A percentile compares a stretch with the other conserved stretches of the same genome.
Evolutionary conservation across 1,140 invertebrate genomes (phyloP).

Genomic region (Oryzaephilus surinamensis): DNA sequence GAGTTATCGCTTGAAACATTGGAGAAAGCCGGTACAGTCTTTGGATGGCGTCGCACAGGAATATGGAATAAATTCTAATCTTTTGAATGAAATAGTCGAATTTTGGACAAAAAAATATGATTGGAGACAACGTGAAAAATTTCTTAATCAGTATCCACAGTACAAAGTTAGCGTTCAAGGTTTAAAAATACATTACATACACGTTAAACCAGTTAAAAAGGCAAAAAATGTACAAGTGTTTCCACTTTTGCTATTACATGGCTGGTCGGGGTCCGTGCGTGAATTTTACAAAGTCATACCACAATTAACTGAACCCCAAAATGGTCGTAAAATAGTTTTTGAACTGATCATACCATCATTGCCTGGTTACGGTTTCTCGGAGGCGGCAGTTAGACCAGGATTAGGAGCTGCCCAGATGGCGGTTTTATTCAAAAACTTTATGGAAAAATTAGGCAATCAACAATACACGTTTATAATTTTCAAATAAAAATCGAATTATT

Average conservation of each 20-base stretch:
- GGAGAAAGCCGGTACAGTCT: conserved; percentile 43
- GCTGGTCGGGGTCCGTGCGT: too few species aligned
- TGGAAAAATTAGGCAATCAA: conserved; percentile 72
- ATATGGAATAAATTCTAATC: conserved; percentile 66
- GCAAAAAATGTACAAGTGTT: conserved; percentile 16
- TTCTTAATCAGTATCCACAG: conserved; percentile 61
- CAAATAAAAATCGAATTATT: too few species aligned
- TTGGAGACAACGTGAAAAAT: conserved; percentile 56
- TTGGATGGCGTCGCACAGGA: conserved; percentile 58
- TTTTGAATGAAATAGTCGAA: conserved; percentile 57
- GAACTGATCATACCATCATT: conserved; percentile 68
- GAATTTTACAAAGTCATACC: conserved; percentile 81
- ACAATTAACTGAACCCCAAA: conserved; percentile 46
- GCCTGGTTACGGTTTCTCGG: conserved; percentile 67
- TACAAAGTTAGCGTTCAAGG: too few species aligned
- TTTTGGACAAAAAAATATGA: conserved; percentile 68
- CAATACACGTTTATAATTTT: too few species aligned
- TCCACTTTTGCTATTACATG: conserved; percentile 70
- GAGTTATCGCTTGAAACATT: conserved; percentile 44
- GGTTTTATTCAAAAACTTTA: conserved; percentile 68
- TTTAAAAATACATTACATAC: conserved; percentile 55
- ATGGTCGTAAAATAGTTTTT: conserved; percentile 55
- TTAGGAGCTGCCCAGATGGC: conserved; percentile 52
- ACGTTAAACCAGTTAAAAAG: conserved; percentile 45
- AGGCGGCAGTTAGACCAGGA: conserved; percentile 51